Conservation (phyloP, 37 sponge, comb jelly and placozoan genomes). For the Chondrilla cf. caribensis region DNA sequence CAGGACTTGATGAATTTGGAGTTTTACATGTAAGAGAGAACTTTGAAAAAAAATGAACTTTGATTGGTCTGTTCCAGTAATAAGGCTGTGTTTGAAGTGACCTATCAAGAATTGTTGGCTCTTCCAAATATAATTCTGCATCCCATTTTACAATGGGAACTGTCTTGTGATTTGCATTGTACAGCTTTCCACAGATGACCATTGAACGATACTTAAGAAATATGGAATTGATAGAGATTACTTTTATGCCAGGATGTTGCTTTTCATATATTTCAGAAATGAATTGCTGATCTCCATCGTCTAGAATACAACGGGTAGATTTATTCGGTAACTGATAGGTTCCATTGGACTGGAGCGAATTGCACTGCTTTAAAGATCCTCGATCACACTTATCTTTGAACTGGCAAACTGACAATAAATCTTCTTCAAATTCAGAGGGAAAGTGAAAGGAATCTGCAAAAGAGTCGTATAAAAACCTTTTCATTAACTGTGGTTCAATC, state of each 20-base stretch:
- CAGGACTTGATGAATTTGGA: neutral
- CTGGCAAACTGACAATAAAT: neutral
- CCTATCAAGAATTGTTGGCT: neutral
- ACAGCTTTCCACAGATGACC: too few relatives aligned
- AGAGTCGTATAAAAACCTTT: neutral
- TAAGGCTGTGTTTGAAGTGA: neutral
- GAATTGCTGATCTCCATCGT: neutral
- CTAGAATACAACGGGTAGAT: neutral
- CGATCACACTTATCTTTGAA: neutral
- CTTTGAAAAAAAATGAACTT: neutral
- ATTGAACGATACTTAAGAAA: too few relatives aligned
- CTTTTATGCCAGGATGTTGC: neutral
- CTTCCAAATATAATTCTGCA: neutral
- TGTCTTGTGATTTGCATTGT: too few relatives aligned
- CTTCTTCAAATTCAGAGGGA: constrained; percentile 7
- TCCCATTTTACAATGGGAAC: constrained; percentile 7
- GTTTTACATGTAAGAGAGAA: neutral
- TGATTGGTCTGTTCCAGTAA: neutral
- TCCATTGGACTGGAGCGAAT: neutral
- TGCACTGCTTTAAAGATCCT: neutral
- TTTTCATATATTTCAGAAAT: neutral
- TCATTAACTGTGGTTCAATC: constrained; percentile 29
- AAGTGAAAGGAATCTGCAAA: neutral
- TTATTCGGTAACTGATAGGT: neutral
- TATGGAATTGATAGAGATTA: too few relatives aligned